These are phyloP conservation scores for Scotopteryx bipunctaria DNA, from an alignment of 2,888 invertebrate genomes.

Conservation along the genomic window DNA sequence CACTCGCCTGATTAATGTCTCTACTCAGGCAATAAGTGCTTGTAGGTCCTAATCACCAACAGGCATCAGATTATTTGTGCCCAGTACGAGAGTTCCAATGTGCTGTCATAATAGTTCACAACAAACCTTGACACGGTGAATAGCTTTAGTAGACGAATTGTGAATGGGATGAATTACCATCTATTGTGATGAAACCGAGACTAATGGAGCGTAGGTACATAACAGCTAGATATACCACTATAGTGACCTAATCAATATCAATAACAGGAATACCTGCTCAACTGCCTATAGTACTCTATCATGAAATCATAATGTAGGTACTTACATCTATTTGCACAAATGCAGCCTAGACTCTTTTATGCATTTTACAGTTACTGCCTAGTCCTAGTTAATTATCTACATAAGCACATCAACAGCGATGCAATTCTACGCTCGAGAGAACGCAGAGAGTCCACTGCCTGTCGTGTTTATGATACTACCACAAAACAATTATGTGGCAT, in stretches of 20 bases:
- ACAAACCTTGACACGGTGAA: conserved; percentile 30
- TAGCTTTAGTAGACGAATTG: conserved; percentile 23
- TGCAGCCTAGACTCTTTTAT: too few relatives aligned
- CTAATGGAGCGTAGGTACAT: conserved; percentile 13
- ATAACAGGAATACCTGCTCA: conserved; percentile 3
- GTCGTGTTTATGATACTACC: conserved; percentile 1
- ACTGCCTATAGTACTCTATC: not conserved
- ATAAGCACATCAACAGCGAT: not conserved
- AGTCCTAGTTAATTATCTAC: not conserved
- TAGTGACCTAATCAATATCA: conserved; percentile 1
- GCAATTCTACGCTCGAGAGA: conserved; percentile 4
- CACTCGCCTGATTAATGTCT: too few relatives aligned
- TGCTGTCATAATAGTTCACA: conserved; percentile 21
- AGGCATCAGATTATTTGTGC: not conserved
- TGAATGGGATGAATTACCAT: conserved; percentile 25
- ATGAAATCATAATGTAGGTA: too few relatives aligned
- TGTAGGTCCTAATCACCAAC: not conserved
- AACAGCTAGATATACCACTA: not conserved
- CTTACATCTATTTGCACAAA: too few relatives aligned
- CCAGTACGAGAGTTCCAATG: not conserved
- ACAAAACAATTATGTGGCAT: conserved; percentile 11
- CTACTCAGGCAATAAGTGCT: too few relatives aligned
- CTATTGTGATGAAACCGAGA: conserved; percentile 19
- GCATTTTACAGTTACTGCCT: too few relatives aligned
- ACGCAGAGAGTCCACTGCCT: not conserved